Evolutionary conservation across 2,888 invertebrate species (phyloP), one percentile per base, ranked within the genome.

Genomic region (Eutolmus rufibarbis): DNA sequence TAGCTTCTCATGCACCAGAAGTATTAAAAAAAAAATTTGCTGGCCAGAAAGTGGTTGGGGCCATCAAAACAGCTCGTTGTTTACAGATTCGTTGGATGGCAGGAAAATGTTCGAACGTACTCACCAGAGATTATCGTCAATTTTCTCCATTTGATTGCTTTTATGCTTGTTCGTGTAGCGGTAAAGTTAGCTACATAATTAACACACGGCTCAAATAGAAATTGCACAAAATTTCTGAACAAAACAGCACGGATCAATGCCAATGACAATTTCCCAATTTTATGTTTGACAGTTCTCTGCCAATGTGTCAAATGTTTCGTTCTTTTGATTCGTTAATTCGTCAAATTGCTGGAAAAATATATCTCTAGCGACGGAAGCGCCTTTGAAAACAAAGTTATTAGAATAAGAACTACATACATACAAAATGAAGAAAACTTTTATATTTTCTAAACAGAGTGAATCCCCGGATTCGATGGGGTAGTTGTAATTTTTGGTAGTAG

Each of bases 61-160:
- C 51, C 51, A 12, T 12, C 40, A 8, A 51, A 81, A 23, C 19
- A 81, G 16, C 31, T 28, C 12, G 31, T 81, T 81, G 81, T 81
- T 81, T 81, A 81, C 81, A 81, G 12, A 56, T 43, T 31, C 51
- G 4, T 5, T 28, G 16, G 9, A 51, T 51, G 51, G 51, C 51
- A 37, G 7, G 8, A 19, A 34, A 31, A 5, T 76, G 14, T 37
- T n/a, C 28, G 7, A n/a, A 16, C 2, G 5, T 19, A 34, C 84
- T 84, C 46, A 84, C 84, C 84, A 84, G 5, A 84, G 43, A 66
- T 84, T 84, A 84, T 74, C 84, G 23, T 84, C 84, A 57, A 84
- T 84, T 84, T 74, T 74, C 0, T 37, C 76, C 34, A 76, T 19
- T 66, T 74, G 14, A 0, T 84, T 84, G 16, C 31, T 31, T 51